Evolutionary conservation across 2,797 vertebrate genomes (phyloP).

Genomic region (Psittacula derbiana): DNA sequence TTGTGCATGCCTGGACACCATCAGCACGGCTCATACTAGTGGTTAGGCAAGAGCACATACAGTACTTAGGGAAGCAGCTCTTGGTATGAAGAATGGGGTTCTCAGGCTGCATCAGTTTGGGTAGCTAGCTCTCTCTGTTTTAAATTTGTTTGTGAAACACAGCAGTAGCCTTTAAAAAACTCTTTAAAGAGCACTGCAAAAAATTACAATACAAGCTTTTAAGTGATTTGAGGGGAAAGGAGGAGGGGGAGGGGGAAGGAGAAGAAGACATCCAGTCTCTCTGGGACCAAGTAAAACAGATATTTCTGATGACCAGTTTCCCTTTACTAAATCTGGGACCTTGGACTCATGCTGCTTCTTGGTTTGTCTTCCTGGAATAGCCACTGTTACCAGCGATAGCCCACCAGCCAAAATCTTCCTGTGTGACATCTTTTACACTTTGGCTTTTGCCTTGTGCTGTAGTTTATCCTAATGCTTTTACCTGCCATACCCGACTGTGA

Average conservation of each 20-base stretch:
- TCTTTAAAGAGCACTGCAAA: not conserved
- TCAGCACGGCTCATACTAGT: not conserved
- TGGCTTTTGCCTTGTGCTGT: not conserved
- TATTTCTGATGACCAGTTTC: not conserved
- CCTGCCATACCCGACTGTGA: not conserved
- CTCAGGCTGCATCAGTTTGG: not conserved
- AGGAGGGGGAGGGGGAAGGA: too few relatives aligned
- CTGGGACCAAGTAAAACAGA: not conserved
- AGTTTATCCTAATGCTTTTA: not conserved
- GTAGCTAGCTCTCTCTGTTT: not conserved
- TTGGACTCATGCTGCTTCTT: not conserved
- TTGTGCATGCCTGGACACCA: not conserved
- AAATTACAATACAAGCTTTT: not conserved
- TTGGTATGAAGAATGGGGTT: not conserved
- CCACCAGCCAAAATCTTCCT: not conserved
- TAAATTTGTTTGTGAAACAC: not conserved
- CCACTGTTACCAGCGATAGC: not conserved
- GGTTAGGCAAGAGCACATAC: not conserved
- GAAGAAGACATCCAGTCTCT: not conserved
- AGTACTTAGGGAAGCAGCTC: not conserved
- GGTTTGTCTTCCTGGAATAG: not conserved
- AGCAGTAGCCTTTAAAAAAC: not conserved
- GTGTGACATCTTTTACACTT: not conserved
- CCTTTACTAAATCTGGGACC: not conserved
- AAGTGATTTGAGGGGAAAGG: not conserved